phyloP scores from a whole-genome alignment of 2,888 invertebrate genomes.

The Euclidia mi region DNA sequence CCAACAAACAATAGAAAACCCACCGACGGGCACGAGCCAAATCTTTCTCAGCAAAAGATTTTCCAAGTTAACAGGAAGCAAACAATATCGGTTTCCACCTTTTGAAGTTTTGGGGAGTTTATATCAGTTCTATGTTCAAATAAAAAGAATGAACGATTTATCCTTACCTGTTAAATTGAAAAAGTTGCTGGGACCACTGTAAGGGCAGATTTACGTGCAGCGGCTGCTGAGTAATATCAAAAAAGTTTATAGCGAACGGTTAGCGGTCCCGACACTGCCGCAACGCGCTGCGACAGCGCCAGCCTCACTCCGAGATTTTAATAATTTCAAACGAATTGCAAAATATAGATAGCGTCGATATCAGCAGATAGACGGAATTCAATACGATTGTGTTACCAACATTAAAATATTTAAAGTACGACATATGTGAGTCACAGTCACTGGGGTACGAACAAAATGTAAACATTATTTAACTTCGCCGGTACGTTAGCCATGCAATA shows the following conservation, averaged over 20 bases:
- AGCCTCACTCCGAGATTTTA: slow-evolving; percentile 69
- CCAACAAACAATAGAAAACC: slow-evolving; percentile 38
- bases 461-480: slow-evolving; percentile 1
- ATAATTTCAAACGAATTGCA: slow-evolving; percentile 79
- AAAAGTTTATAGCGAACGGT: slow-evolving; percentile 85
- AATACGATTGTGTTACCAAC: slow-evolving; percentile 13
- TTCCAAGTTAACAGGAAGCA: slow-evolving; percentile 76
- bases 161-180: slow-evolving; percentile 90
- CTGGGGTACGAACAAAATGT: background rate
- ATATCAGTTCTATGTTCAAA: slow-evolving; percentile 88
- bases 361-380: slow-evolving; percentile 31
- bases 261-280: slow-evolving; percentile 64
- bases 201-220: slow-evolving; percentile 87
- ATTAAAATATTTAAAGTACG: slow-evolving; percentile 14
- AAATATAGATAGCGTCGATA: slow-evolving; percentile 58
- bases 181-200: slow-evolving; percentile 87
- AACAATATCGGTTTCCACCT: slow-evolving; percentile 75
- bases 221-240: slow-evolving; percentile 88
- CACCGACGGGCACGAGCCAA: slow-evolving; percentile 41
- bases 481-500: background rate
- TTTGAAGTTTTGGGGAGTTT: slow-evolving; percentile 81
- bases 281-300: slow-evolving; percentile 63
- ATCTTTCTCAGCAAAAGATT: slow-evolving; percentile 72
- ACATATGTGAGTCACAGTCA: background rate
- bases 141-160: slow-evolving; percentile 90